Evolutionary conservation across 2,113 vertebrate species (phyloP), one percentile per base, ranked within the genome.

Genomic region (Morphnarchus princeps): DNA sequence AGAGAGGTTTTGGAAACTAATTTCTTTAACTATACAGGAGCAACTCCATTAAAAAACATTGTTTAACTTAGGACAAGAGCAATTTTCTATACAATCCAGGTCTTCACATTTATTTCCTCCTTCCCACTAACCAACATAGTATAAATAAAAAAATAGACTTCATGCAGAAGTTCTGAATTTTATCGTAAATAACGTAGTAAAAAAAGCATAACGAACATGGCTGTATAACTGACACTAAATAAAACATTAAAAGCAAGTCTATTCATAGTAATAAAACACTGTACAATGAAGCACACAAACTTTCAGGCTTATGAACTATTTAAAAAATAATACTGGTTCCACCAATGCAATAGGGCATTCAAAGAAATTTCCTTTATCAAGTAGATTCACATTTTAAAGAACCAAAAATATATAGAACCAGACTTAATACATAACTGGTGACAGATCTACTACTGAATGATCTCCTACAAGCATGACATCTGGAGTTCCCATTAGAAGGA

Each of bases 71-170:
- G 0, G 0, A 59, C 25, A 70, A 5, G 8, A 82, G 15, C 29
- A 28, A 70, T 65, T 36, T 79, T 69, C 47, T 62, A 0, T 6
- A n/a, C 0, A 1, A 59, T 31, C 13, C 6, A 67, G 5, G 5
- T 36, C 43, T 87, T 57, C 26, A 28, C 10, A 22, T 66, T 66
- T 62, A 70, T 66, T 49, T 91, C 42, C 40, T 78, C 25, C 42
- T 77, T 91, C 45, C 32, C 11, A 67, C 19, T 70, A n/a, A 66
- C 10, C 11, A 78, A 87, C 6, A 9, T 19, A 76, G 8, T 54
- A 38, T 25, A 16, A 25, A 20, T 21, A 20, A 28, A 72, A 36
- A 50, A 21, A 16, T 0, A 28, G 3, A 2, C 38, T 77, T 32
- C 12, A 34, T 38, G 26, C 2, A 22, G 9, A 45, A 61, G 8